phyloP scores from a whole-genome alignment of 2,797 vertebrate species.

The Lagorchestes hirsutus region DNA sequence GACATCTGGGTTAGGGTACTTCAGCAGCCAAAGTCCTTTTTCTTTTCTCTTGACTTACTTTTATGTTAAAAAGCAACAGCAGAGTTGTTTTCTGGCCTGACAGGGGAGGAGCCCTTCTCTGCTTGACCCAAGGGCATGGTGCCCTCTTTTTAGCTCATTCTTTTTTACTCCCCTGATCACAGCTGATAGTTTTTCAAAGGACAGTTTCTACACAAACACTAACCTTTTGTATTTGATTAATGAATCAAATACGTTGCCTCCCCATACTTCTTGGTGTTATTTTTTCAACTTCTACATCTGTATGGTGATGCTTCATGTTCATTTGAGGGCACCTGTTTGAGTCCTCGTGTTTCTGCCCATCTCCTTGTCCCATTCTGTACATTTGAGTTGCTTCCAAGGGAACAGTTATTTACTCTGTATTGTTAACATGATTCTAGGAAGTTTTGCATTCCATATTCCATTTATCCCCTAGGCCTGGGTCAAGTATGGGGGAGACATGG shows the following conservation, averaged over 20 bases:
- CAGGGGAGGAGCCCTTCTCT: neutral
- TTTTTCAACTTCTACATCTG: slow-evolving; percentile 55
- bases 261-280: slow-evolving; percentile 55
- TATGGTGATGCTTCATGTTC: slow-evolving; percentile 54
- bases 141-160: slow-evolving; percentile 57
- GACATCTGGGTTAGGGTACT: slow-evolving; percentile 42
- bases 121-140: slow-evolving; percentile 61
- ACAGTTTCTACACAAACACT: slow-evolving; percentile 51
- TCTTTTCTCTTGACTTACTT: slow-evolving; percentile 65
- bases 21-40: slow-evolving; percentile 67
- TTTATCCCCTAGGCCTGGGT: neutral
- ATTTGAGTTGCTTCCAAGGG: slow-evolving; percentile 26
- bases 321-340: neutral
- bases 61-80: slow-evolving; percentile 65
- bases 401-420: neutral
- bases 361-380: neutral
- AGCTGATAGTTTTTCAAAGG: slow-evolving; percentile 64
- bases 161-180: slow-evolving; percentile 61
- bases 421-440: neutral
- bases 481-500: neutral
- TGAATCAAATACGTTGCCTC: slow-evolving; percentile 30
- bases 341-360: slow-evolving; percentile 47
- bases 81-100: slow-evolving; percentile 64
- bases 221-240: slow-evolving; percentile 61
- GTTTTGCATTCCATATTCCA: neutral